Conservation (phyloP, 2,797 vertebrate species). For the Falco novaeseelandiae region DNA sequence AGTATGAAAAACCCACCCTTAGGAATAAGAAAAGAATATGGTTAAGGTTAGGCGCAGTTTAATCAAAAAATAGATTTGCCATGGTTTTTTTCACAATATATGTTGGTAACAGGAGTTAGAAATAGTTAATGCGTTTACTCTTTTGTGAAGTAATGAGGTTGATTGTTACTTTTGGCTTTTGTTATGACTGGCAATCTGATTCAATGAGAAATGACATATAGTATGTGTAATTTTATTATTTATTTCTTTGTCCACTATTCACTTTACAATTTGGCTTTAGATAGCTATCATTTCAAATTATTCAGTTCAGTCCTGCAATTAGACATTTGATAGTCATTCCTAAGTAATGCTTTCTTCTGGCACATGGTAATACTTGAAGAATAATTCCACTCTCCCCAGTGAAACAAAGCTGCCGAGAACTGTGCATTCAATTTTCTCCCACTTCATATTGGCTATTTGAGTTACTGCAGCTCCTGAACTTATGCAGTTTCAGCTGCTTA, state of each 20-base stretch:
- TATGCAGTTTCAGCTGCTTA: background rate
- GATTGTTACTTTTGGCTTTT: slow-evolving; percentile 39
- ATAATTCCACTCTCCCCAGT: background rate
- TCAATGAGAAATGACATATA: slow-evolving; percentile 30
- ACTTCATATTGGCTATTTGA: background rate
- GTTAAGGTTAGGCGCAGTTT: background rate
- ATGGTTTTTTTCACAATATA: background rate
- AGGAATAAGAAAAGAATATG: background rate
- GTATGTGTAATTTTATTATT: slow-evolving; percentile 36
- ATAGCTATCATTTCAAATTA: slow-evolving; percentile 46
- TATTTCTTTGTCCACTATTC: slow-evolving; percentile 36
- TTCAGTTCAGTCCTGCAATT: slow-evolving; percentile 27
- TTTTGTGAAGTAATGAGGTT: slow-evolving; percentile 7
- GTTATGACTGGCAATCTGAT: background rate
- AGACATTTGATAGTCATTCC: background rate
- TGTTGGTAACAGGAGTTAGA: background rate
- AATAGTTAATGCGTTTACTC: background rate
- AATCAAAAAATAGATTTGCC: background rate
- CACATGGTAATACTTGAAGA: background rate
- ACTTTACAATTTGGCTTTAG: slow-evolving; percentile 29
- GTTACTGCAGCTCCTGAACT: slow-evolving; percentile 11
- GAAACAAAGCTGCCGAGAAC: background rate
- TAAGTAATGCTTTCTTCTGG: slow-evolving; percentile 34
- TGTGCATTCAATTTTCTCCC: slow-evolving; percentile 17
- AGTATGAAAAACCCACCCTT: background rate